These are phyloP conservation scores for Formica aserva DNA, from an alignment of 2,888 invertebrate species.

Conservation along the genomic window DNA sequence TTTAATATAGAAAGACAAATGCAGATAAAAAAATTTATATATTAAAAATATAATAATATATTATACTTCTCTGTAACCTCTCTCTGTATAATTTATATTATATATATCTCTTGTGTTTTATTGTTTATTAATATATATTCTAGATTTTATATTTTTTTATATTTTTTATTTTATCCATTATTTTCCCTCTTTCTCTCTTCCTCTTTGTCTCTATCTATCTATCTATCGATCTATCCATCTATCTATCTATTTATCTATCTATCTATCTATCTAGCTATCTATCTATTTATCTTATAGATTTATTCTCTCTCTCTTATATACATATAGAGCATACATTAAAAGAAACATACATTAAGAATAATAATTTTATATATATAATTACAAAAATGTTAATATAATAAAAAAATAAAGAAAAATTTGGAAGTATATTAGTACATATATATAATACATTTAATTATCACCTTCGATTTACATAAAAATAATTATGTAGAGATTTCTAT, in stretches of 20 bases:
- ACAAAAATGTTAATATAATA: not conserved
- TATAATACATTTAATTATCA: not conserved
- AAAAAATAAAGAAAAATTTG: conserved; percentile 2
- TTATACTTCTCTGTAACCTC: too few species aligned
- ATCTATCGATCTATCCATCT: not conserved
- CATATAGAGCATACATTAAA: not conserved
- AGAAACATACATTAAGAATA: too few species aligned
- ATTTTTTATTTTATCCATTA: not conserved
- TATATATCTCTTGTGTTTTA: not conserved
- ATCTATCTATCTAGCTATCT: too few species aligned
- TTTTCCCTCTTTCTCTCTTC: not conserved
- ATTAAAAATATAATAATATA: not conserved
- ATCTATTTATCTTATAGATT: not conserved
- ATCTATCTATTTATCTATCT: not conserved
- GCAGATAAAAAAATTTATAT: not conserved
- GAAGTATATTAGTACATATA: not conserved
- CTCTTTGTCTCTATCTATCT: not conserved
- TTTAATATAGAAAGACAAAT: not conserved
- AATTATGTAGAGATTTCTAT: too few species aligned
- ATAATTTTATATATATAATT: not conserved
- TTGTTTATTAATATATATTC: not conserved
- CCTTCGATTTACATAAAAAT: not conserved
- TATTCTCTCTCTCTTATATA: not conserved
- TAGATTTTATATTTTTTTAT: not conserved
- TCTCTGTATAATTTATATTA: not conserved